Evolutionary conservation across 2,113 vertebrate species (phyloP).

Genomic region (Oryzias celebensis): DNA sequence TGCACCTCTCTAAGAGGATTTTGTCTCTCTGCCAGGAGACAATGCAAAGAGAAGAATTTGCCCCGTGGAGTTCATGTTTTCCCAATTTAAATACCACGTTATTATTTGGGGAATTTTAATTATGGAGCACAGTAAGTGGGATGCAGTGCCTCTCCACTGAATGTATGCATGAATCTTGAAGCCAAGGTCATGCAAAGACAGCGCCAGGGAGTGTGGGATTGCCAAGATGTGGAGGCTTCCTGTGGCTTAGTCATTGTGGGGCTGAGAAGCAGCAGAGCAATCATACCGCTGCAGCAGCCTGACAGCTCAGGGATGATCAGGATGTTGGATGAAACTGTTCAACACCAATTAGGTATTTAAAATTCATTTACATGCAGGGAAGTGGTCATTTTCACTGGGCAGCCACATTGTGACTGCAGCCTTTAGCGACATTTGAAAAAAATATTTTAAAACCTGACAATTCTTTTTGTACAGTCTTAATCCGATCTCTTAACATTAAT

Average conservation of each 20-base stretch:
- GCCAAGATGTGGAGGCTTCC: slow-evolving; percentile 58
- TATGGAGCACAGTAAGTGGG: slow-evolving; percentile 55
- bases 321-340: not conserved
- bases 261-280: slow-evolving; percentile 31
- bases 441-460: not conserved
- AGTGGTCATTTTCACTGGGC: slow-evolving; percentile 3
- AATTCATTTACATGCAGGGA: slow-evolving; percentile 39
- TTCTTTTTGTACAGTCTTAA: not conserved
- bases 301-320: slow-evolving; percentile 46
- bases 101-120: slow-evolving; percentile 70
- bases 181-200: slow-evolving; percentile 67
- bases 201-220: slow-evolving; percentile 56
- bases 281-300: slow-evolving; percentile 33
- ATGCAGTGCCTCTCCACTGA: slow-evolving; percentile 23
- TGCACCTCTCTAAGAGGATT: slow-evolving; percentile 30
- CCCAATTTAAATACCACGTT: slow-evolving; percentile 49
- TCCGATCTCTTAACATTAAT: too few relatives aligned
- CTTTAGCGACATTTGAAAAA: not conserved
- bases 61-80: slow-evolving; percentile 6
- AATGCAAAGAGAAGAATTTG: slow-evolving; percentile 12
- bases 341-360: slow-evolving; percentile 16
- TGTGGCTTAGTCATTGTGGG: slow-evolving; percentile 66
- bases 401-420: slow-evolving; percentile 6
- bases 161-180: slow-evolving; percentile 39
- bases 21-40: slow-evolving; percentile 36